A percentile compares a stretch with the other conserved stretches of the same genome.
phyloP scores from a whole-genome alignment of 1,140 invertebrate species.

The Helicoverpa armigera region DNA sequence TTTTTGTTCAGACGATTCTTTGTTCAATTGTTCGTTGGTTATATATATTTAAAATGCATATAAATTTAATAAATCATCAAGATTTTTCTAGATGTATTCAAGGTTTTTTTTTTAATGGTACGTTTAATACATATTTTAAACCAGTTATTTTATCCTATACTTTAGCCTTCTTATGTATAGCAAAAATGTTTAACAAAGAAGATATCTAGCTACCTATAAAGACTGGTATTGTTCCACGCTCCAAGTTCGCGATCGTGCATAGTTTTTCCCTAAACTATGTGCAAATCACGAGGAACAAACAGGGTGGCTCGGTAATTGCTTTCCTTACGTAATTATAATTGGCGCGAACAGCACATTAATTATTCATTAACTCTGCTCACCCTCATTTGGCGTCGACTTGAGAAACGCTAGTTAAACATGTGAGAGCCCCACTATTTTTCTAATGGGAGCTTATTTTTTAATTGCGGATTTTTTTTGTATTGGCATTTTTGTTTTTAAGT shows the following conservation, averaged over 20 bases:
- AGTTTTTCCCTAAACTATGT: constrained; percentile 48
- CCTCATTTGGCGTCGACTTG: constrained; percentile 80
- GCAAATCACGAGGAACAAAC: constrained; percentile 48
- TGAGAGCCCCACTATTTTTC: constrained; percentile 67
- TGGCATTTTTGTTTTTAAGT: constrained; percentile 33
- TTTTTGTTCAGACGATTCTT: constrained; percentile 34
- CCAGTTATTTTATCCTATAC: too few relatives aligned
- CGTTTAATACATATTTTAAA: too few relatives aligned
- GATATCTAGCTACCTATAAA: too few relatives aligned
- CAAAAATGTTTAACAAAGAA: too few relatives aligned
- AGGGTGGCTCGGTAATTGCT: constrained; percentile 66
- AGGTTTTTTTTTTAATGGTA: too few relatives aligned
- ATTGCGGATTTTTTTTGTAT: constrained; percentile 50
- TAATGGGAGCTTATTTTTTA: constrained; percentile 67
- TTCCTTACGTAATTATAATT: constrained; percentile 83
- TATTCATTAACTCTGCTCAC: constrained; percentile 79
- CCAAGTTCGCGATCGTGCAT: constrained; percentile 38
- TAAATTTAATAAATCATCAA: too few relatives aligned
- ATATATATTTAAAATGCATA: constrained; percentile 12
- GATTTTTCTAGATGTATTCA: too few relatives aligned
- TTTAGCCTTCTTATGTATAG: too few relatives aligned
- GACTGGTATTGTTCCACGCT: too few relatives aligned
- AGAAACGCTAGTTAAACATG: constrained; percentile 77
- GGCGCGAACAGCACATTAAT: constrained; percentile 82
- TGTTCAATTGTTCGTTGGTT: constrained; percentile 8